A percentile compares a stretch with the other conserved stretches of the same genome.
Conservation (phyloP, 2,113 vertebrate species). For the Sterrhoptilus dennistouni region DNA sequence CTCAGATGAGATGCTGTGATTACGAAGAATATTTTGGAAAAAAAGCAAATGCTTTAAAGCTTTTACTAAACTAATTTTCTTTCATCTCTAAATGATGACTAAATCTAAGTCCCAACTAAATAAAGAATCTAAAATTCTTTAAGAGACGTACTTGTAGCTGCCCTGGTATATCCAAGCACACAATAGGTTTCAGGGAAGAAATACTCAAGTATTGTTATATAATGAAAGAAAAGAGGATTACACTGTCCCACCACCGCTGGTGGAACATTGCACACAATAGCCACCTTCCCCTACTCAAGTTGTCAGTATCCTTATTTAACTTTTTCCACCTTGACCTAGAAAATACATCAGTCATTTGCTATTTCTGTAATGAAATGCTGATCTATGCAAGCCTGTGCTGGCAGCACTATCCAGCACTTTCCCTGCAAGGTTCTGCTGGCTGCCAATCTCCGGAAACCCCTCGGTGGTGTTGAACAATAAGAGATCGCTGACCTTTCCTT, state of each 20-base stretch:
- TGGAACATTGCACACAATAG: background rate
- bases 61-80: background rate
- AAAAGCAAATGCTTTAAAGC: background rate
- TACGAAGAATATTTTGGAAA: background rate
- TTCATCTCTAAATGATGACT: background rate
- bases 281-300: background rate
- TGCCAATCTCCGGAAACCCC: slow-evolving; percentile 45
- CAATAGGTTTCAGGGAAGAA: background rate
- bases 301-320: background rate
- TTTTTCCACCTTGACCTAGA: slow-evolving; percentile 58
- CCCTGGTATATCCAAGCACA: background rate
- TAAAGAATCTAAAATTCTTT: background rate
- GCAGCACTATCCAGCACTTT: background rate
- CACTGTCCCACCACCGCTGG: background rate
- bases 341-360: slow-evolving; percentile 28
- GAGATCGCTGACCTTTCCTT: slow-evolving; percentile 26
- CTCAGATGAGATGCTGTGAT: background rate
- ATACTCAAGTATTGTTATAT: background rate
- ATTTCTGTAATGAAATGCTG: slow-evolving; percentile 61
- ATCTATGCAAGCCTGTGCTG: slow-evolving; percentile 38
- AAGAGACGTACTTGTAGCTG: background rate
- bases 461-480: slow-evolving; percentile 32
- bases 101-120: background rate
- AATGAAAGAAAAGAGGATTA: background rate
- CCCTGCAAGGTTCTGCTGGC: slow-evolving; percentile 3